Conservation (phyloP, 2,797 vertebrate species). For the Centroberyx gerrardi region DNA sequence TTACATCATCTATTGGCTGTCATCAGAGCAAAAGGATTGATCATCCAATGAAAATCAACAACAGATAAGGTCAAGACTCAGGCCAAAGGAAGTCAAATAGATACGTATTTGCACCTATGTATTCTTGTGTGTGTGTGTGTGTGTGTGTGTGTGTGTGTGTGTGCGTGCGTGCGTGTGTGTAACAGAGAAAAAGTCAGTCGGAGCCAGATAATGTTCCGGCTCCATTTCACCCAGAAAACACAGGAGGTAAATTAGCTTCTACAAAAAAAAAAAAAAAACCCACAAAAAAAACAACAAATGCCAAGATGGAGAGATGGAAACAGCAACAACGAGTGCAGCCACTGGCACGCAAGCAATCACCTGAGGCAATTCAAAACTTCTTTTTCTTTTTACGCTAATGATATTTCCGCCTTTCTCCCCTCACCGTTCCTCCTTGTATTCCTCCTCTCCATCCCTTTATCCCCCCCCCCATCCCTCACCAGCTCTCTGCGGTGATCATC, state of each 20-base stretch:
- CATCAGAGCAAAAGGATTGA: background rate
- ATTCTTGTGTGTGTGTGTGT: slow-evolving; percentile 22
- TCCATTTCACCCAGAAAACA: slow-evolving; percentile 16
- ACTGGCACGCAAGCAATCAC: slow-evolving; percentile 29
- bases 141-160: slow-evolving; percentile 15
- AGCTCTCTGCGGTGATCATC: slow-evolving; percentile 17
- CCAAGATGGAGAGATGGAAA: slow-evolving; percentile 2
- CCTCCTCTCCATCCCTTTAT: background rate
- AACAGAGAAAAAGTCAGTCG: background rate
- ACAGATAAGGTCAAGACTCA: background rate
- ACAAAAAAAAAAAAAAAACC: slow-evolving; percentile 6
- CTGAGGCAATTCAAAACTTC: slow-evolving; percentile 18
- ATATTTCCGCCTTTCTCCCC: background rate
- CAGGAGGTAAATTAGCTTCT: slow-evolving; percentile 25
- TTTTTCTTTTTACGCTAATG: slow-evolving; percentile 30
- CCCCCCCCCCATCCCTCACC: background rate
- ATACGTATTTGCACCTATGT: background rate
- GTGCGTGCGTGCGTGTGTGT: background rate
- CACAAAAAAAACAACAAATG: background rate
- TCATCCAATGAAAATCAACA: background rate
- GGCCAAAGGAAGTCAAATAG: background rate
- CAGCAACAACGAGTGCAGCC: slow-evolving; percentile 13
- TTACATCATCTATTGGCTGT: too few relatives aligned
- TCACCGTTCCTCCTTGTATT: background rate
- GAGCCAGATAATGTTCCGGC: slow-evolving; percentile 10